Base-by-base conservation (phyloP, 2,113 vertebrate genomes). In the Cheilinus undulatus region DNA sequence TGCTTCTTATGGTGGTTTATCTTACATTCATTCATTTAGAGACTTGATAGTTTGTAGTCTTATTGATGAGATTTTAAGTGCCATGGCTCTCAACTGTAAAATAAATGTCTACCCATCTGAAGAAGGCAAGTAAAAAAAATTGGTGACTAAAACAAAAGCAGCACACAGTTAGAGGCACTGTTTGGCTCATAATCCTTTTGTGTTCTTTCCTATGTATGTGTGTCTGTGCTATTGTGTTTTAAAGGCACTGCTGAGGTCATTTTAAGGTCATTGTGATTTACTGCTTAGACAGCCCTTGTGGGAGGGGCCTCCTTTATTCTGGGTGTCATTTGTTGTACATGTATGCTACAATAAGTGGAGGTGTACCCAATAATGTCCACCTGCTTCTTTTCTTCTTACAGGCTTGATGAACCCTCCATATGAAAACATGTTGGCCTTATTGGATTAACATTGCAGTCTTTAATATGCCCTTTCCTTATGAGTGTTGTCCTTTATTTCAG, bases 261-360 rank as follows among this genome's bases (percentile, higher is more conserved):
- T 24, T 36, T 62, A n/a, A 28, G 5, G 71, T 82, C 66, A 64
- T 19, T 45, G 23, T 76, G 51, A 88, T 80, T 76, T 65, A 82
- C 49, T 76, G 67, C 70, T 66, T 49, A 2, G 12, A 42, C 20
- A 24, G 27, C 26, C 66, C 53, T 62, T 64, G 3, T 10, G 4
- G 6, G 30, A 30, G 30, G 52, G 30, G 2, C 6, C 0, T 65
- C 42, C 3, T 30, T 53, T 71, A 40, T 30, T 36, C 32, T 20
- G 20, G 17, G 19, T 54, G 19, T 71, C 27, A 56, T 65, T 67
- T n/a, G 19, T 34, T 48, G 11, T 23, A n/a, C 26, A 3, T 38
- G 12, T 22, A 19, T 51, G 43, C 34, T 26, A 23, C 13, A 12
- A 15, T 0, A 8, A 40, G 15, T 24, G 38, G 26, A 15, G 7